Evolutionary conservation across 2,888 invertebrate species (phyloP), one percentile per base, ranked within the genome.

Genomic region (Hecatera dysodea): DNA sequence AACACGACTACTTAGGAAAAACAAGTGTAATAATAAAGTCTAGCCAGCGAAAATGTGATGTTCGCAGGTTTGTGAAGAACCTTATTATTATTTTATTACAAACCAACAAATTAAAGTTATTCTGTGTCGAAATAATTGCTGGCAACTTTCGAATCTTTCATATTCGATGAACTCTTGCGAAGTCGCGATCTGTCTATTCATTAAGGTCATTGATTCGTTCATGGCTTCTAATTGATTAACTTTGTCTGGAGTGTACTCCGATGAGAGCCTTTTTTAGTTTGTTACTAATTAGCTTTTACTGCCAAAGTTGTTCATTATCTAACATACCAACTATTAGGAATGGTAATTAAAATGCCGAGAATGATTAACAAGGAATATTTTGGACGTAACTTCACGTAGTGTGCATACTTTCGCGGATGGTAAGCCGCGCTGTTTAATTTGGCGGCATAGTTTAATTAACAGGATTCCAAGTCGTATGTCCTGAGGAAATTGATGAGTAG

Each of bases 391-490:
- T 48, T 22, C 44, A 60, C 29, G 42, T 68, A 80, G 80, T 64
- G 69, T 71, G 80, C 83, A 88, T 87, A 88, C 86, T 88, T 89
- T 86, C 75, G 74, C 44, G 60, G 67, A 72, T 77, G 80, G 82
- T 84, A 76, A 82, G 80, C 81, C 75, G 78, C 82, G 72, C 56
- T 84, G 86, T 86, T 92, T 92, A 93, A 93, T 94, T 94, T 89
- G 88, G 90, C 83, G 90, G 91, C 90, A 93, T 93, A 93, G 93
- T 95, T 95, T 95, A 94, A 94, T 94, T 95, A 94, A 93, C 93
- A 90, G 90, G 89, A 92, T 92, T 93, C 92, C 91, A 88, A 93
- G 91, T 90, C 88, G 90, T 90, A 88, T 92, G 93, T 93, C 91
- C 91, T 92, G 85, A 90, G 90, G 90, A 92, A 94, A 95, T 95